Evolutionary conservation across 2,888 invertebrate genomes (phyloP).

Genomic region (Netelia fuscicornis): DNA sequence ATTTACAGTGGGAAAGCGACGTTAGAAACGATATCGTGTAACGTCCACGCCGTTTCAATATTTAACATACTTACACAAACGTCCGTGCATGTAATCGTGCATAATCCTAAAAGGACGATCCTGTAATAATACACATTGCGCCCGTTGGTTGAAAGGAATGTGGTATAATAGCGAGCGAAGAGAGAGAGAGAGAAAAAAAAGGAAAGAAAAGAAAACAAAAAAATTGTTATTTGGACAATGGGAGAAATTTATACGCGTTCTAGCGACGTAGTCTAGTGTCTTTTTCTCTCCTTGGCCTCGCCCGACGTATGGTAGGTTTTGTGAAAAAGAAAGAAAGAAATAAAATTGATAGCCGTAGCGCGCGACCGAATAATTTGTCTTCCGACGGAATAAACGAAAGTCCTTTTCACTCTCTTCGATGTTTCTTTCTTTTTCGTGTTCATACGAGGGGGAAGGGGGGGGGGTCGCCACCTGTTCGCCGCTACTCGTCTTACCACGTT

Average conservation of each 20-base stretch:
- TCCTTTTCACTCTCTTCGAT: constrained; percentile 36
- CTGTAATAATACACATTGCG: constrained; percentile 12
- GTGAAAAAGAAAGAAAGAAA: not conserved
- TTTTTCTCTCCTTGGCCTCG: constrained; percentile 2
- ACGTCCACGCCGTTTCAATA: not conserved
- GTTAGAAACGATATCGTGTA: not conserved
- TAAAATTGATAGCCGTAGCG: not conserved
- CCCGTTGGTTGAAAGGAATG: constrained; percentile 5
- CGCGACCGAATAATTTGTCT: constrained; percentile 37
- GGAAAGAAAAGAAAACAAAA: not conserved
- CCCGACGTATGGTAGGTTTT: not conserved
- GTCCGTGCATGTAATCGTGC: constrained; percentile 3
- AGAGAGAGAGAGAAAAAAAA: constrained; percentile 13
- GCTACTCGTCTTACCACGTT: not conserved
- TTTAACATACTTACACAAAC: not conserved
- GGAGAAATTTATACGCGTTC: constrained; percentile 32
- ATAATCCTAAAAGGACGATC: not conserved
- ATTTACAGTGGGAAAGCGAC: constrained; percentile 39
- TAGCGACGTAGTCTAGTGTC: constrained; percentile 9
- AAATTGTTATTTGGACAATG: constrained; percentile 48
- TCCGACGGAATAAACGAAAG: constrained; percentile 14
- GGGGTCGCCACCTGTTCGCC: too few species aligned
- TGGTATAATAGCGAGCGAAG: constrained; percentile 9
- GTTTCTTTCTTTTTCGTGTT: not conserved
- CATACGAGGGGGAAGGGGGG: too few species aligned